phyloP scores from a whole-genome alignment of 2,888 invertebrate genomes.

The Ectemnius continuus region DNA sequence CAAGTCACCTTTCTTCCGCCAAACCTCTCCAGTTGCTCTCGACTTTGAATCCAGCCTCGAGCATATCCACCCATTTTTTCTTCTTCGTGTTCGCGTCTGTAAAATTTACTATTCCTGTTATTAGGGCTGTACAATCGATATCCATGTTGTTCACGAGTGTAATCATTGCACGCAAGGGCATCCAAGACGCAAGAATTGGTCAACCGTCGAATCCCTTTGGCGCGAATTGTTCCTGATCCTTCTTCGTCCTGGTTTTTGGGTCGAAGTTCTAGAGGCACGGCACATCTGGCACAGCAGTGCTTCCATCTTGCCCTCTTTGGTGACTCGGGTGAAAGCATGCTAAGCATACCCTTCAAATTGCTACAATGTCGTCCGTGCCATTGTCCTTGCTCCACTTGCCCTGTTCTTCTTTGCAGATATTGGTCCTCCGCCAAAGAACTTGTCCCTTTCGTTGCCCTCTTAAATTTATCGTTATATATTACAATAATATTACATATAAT shows the following conservation, averaged over 20 bases:
- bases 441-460: slow-evolving; percentile 62
- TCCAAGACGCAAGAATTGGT: too few species aligned
- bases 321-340: too few species aligned
- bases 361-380: slow-evolving; percentile 23
- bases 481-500: slow-evolving; percentile 78
- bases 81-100: slow-evolving; percentile 26
- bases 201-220: too few species aligned
- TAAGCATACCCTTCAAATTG: neutral
- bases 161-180: slow-evolving; percentile 2
- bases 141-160: slow-evolving; percentile 37
- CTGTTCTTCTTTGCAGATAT: slow-evolving; percentile 41
- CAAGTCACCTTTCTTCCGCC: slow-evolving; percentile 23
- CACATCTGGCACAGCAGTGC: too few species aligned
- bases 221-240: too few species aligned
- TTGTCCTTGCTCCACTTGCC: slow-evolving; percentile 23
- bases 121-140: slow-evolving; percentile 56
- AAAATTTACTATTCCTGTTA: slow-evolving; percentile 44
- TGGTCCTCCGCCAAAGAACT: slow-evolving; percentile 62
- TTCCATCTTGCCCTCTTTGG: too few species aligned
- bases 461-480: slow-evolving; percentile 73
- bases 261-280: too few species aligned
- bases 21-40: too few species aligned
- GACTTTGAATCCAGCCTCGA: slow-evolving; percentile 3
- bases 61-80: slow-evolving; percentile 5
- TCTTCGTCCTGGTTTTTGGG: too few species aligned